Evolutionary conservation across 2,113 vertebrate species (phyloP).

Genomic region (Macrotis lagotis): DNA sequence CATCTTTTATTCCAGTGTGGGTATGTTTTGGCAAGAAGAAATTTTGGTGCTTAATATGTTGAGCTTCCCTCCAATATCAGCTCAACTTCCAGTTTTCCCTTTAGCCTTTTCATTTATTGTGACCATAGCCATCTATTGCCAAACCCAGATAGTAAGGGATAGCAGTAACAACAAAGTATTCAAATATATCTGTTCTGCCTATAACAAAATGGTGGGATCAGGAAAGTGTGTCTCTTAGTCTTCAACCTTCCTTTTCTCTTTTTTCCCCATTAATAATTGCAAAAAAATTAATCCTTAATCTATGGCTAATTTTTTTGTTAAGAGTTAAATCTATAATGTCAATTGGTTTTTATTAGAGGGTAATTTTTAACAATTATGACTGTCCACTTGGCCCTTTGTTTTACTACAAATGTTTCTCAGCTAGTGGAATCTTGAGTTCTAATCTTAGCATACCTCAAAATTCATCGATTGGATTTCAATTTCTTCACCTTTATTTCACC

Average conservation of each 20-base stretch:
- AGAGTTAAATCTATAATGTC: background rate
- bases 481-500: background rate
- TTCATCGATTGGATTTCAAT: background rate
- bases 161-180: background rate
- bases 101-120: background rate
- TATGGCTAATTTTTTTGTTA: background rate
- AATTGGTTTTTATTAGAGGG: background rate
- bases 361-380: background rate
- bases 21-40: background rate
- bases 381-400: background rate
- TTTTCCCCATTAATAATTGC: background rate
- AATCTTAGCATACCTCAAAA: background rate
- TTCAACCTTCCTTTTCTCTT: background rate
- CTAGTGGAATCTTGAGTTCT: background rate
- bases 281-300: background rate
- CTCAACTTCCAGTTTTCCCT: background rate
- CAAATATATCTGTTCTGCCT: background rate
- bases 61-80: background rate
- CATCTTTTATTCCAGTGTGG: background rate
- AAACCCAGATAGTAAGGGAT: background rate
- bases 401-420: background rate
- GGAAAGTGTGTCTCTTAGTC: background rate
- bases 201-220: background rate
- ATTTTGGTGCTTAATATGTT: background rate
- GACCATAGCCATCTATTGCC: background rate